Evolutionary conservation across 2,113 vertebrate genomes (phyloP).

Genomic region (Pomatostomus ruficeps): DNA sequence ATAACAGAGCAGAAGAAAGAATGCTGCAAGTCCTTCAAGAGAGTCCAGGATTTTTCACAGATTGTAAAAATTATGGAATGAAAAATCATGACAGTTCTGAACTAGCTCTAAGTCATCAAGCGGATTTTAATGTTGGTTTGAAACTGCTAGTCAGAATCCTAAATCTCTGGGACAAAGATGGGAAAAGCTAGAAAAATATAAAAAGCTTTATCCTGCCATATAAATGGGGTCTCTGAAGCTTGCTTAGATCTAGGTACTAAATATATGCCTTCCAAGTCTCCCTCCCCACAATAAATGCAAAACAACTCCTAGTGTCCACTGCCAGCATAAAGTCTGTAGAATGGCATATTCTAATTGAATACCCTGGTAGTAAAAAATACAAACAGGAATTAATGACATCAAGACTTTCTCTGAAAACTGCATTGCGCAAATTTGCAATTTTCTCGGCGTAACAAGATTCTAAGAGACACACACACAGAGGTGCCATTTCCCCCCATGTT

Average conservation of each 20-base stretch:
- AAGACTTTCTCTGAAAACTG: not conserved
- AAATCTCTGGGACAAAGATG: not conserved
- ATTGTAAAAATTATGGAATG: not conserved
- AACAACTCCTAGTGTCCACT: not conserved
- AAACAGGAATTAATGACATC: not conserved
- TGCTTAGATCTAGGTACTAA: not conserved
- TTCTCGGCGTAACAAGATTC: not conserved
- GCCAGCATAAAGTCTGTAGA: not conserved
- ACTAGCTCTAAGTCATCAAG: not conserved
- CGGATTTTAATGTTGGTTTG: not conserved
- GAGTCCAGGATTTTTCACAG: not conserved
- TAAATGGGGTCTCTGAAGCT: not conserved
- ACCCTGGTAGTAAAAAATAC: not conserved
- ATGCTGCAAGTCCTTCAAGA: not conserved
- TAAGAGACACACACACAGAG: not conserved
- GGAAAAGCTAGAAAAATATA: not conserved
- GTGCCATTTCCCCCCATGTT: not conserved
- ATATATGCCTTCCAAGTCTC: not conserved
- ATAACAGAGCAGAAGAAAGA: not conserved
- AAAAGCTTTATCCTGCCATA: not conserved
- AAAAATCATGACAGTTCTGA: not conserved
- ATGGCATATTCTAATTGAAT: not conserved
- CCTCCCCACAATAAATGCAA: not conserved
- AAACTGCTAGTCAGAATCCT: not conserved
- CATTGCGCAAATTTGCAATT: not conserved